Evolutionary conservation across 1,140 invertebrate genomes (phyloP).

Genomic region (Heliconius congener): DNA sequence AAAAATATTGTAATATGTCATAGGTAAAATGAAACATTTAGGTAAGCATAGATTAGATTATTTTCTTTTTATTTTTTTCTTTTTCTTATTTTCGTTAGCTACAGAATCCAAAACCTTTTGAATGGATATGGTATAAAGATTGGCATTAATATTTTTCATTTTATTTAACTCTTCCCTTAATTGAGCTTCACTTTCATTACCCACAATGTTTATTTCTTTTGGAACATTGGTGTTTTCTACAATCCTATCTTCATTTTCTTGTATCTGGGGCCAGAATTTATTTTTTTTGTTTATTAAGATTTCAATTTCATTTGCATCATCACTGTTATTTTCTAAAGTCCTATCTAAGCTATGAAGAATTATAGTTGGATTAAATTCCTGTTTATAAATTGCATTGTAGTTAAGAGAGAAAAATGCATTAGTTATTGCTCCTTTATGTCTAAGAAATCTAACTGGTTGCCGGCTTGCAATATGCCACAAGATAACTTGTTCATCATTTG

Average conservation of each 20-base stretch:
- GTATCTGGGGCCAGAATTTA: conserved; percentile 58
- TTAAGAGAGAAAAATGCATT: conserved; percentile 84
- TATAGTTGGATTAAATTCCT: conserved; percentile 63
- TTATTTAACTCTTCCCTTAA: conserved; percentile 58
- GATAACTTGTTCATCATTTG: conserved; percentile 86
- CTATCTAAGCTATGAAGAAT: conserved; percentile 67
- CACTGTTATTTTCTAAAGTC: conserved; percentile 60
- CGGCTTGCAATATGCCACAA: conserved; percentile 90
- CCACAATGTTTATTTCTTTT: conserved; percentile 49
- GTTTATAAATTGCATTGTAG: conserved; percentile 61
- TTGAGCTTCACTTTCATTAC: conserved; percentile 48
- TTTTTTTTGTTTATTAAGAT: conserved; percentile 60
- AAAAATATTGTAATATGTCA: background rate
- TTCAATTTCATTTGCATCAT: conserved; percentile 64
- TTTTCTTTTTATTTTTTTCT: conserved; percentile 46
- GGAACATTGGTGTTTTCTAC: conserved; percentile 32
- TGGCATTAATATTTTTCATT: conserved; percentile 64
- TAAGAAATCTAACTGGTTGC: conserved; percentile 86
- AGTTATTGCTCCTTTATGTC: conserved; percentile 87
- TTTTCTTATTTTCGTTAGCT: conserved; percentile 52
- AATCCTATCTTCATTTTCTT: conserved; percentile 32
- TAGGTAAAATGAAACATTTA: conserved; percentile 17
- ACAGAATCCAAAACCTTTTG: conserved; percentile 56
- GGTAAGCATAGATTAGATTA: conserved; percentile 39
- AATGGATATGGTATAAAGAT: conserved; percentile 62